phyloP scores from a whole-genome alignment of 1,140 invertebrate genomes.

The Solenopsis invicta region DNA sequence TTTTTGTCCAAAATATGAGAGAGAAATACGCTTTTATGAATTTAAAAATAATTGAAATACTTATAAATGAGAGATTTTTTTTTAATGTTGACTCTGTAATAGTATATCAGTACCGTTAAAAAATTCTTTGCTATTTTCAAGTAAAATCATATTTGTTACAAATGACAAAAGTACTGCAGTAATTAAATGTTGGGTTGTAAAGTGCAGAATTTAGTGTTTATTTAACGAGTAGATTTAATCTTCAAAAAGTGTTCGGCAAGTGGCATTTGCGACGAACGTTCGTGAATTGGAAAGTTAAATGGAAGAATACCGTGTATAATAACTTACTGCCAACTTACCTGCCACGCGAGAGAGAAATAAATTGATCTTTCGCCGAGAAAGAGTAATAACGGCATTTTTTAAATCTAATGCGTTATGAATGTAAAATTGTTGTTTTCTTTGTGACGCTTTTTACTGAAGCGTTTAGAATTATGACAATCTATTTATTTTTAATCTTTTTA shows the following conservation, averaged over 20 bases:
- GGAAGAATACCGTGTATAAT: conserved; percentile 25
- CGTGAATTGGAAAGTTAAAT: conserved; percentile 52
- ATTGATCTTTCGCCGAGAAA: conserved; percentile 28
- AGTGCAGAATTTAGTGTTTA: conserved; percentile 4
- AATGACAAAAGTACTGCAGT: neutral
- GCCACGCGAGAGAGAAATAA: conserved; percentile 24
- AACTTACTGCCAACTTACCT: conserved; percentile 22
- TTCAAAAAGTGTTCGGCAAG: conserved; percentile 45
- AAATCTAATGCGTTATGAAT: neutral
- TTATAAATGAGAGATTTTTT: neutral
- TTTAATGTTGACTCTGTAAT: neutral
- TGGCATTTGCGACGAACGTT: conserved; percentile 38
- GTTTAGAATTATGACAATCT: neutral
- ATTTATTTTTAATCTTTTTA: neutral
- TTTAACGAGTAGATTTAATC: conserved; percentile 11
- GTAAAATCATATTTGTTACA: neutral
- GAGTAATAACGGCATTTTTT: conserved; percentile 7
- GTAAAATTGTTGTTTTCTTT: neutral
- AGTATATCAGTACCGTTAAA: neutral
- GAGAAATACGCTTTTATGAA: neutral
- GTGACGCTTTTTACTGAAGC: neutral
- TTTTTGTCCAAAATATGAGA: neutral
- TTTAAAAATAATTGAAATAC: neutral
- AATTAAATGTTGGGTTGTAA: neutral
- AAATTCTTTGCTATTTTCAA: neutral